Conservation (phyloP, 30 jellyfish, hydroid and myxozoan species). For the Pelagia noctiluca region DNA sequence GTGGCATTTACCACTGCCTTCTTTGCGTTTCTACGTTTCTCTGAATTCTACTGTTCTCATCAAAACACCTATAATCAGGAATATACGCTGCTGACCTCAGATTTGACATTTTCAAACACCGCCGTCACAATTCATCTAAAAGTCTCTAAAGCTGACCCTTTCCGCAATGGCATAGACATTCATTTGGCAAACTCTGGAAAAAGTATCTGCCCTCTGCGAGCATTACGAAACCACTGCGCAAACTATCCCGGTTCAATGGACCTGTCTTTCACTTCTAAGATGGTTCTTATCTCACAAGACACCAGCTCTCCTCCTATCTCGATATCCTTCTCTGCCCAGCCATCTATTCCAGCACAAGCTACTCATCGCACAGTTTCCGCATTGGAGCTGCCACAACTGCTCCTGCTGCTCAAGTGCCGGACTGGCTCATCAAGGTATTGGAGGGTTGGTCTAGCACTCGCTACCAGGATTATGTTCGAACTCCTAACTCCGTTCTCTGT, state of each 20-base stretch:
- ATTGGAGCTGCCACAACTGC: slow-evolving; percentile 22
- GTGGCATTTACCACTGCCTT: too few relatives aligned
- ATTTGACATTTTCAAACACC: too few relatives aligned
- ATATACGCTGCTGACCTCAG: too few relatives aligned
- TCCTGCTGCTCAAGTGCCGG: background rate
- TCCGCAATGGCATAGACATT: slow-evolving; percentile 21
- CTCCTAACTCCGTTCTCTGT: too few relatives aligned
- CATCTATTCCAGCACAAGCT: background rate
- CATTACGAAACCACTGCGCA: slow-evolving; percentile 1
- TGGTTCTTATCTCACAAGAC: background rate
- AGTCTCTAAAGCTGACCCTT: slow-evolving; percentile 23
- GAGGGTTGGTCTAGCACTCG: background rate
- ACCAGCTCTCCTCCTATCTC: background rate
- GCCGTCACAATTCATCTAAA: too few relatives aligned
- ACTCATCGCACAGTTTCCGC: slow-evolving; percentile 10
- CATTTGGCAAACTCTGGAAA: background rate
- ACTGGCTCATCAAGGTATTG: background rate
- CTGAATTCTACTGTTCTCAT: too few relatives aligned
- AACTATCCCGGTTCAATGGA: background rate
- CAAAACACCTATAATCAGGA: too few relatives aligned
- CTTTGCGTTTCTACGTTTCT: too few relatives aligned
- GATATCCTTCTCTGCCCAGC: background rate
- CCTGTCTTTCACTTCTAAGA: background rate
- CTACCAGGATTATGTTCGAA: background rate
- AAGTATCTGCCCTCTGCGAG: slow-evolving; percentile 12